Base-by-base conservation (phyloP, 2,113 vertebrate species). In the Erythrocercus mccallii region DNA sequence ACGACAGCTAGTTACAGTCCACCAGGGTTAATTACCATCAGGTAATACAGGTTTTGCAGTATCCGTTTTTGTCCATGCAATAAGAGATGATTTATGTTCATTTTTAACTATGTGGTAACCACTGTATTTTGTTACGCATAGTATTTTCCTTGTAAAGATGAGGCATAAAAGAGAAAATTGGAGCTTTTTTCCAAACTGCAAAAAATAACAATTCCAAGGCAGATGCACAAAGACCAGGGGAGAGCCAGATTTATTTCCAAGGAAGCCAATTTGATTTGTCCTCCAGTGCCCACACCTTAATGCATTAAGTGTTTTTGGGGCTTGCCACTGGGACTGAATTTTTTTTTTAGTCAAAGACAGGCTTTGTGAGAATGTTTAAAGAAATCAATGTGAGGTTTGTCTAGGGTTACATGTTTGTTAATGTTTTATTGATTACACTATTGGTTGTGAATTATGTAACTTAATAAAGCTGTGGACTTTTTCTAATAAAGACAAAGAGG, bases 391-490 rank as follows among this genome's bases (percentile, higher is more conserved):
- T 94, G 96, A 96, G 95, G 94, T 97, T 98, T 97, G 95, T 96
- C 66, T 50, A 81, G 94, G 96, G 96, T 96, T 96, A 97, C 80
- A 69, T 95, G 96, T 97, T 98, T 97, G 95, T 96, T 98, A 97
- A 98, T 95, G 97, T 97, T 97, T 97, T 98, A 98, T 98, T 97
- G 97, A 97, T 98, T 97, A 95, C 31, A 0, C 76, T 94, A 96
- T 96, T 92, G 97, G 96, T 96, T 97, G 90, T 96, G 97, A 97
- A 97, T 98, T 97, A 97, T 95, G 90, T 97, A 97, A 98, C 96
- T 96, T 97, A 97, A 98, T 98, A 98, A 97, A 97, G 68, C 92
- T 85, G 33, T 86, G 89, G 95, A 65, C 56, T 96, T 94, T 93
- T 96, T 94, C 81, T 92, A 93, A 88, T 95, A 94, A 95, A 98